A percentile compares a stretch with the other conserved stretches of the same genome.
Conservation (phyloP, 2,797 vertebrate species). For the Echiichthys vipera region DNA sequence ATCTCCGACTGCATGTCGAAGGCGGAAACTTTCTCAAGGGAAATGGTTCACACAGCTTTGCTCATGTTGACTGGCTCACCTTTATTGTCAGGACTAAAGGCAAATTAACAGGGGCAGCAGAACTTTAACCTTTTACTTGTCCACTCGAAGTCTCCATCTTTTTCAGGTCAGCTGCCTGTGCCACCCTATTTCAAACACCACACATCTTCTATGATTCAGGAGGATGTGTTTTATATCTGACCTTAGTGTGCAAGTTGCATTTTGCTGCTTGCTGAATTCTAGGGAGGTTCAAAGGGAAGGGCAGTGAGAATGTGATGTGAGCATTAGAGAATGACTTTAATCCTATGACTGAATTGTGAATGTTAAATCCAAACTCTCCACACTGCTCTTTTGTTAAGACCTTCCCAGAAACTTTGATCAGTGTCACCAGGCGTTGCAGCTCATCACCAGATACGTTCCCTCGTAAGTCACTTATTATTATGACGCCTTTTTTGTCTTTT, state of each 20-base stretch:
- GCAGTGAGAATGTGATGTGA: background rate
- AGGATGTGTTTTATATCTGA: no score
- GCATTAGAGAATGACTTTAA: background rate
- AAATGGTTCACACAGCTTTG: no score
- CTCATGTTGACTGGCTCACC: no score
- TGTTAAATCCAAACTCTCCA: background rate
- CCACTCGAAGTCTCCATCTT: no score
- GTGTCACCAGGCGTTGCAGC: conserved; percentile 93
- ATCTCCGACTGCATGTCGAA: no score
- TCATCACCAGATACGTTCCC: conserved; percentile 93
- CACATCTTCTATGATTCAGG: no score
- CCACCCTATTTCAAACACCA: background rate
- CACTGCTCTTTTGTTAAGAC: conserved; percentile 72
- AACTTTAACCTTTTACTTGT: no score
- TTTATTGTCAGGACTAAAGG: no score
- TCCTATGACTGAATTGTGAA: background rate
- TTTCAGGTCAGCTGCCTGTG: no score
- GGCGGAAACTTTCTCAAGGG: no score
- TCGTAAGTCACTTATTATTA: conserved; percentile 87
- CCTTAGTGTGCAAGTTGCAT: background rate
- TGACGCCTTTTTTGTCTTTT: background rate
- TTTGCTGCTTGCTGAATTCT: background rate
- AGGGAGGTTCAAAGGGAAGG: background rate
- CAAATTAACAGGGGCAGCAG: no score
- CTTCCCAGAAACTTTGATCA: conserved; percentile 89